Evolutionary conservation across 2,797 vertebrate species (phyloP), one percentile per base, ranked within the genome.

Genomic region (Sebastes minor): DNA sequence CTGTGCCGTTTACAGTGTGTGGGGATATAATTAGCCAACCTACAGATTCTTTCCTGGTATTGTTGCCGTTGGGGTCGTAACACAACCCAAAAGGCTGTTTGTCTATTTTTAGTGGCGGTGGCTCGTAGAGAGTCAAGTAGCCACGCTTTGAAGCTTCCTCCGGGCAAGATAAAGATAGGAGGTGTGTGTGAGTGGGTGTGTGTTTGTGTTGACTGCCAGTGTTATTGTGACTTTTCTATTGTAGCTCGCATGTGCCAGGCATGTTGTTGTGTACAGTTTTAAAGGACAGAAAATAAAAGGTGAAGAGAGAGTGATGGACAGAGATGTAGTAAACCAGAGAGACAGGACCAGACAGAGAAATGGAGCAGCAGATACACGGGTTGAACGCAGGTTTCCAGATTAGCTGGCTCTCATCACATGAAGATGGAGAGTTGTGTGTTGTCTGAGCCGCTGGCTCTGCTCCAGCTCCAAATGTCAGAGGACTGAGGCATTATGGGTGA

Each of bases 11-110:
- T 64, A 82, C 81, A 75, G 68, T 60, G 71, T 76, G 73, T 25
- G 27, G 66, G 76, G 80, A 80, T 94, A 94, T 89, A 90, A 91
- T 94, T 92, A 93, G 90, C 80, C 59, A 0, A 46, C 12, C 1
- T 57, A 76, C 77, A 77, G 83, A 91, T 94, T 93, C 77, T 92
- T 94, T 94, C 94, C 93, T 92, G 92, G 89, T 86, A 92, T 95
- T 95, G 94, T 95, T 95, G 81, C 79, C n/a, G 14, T 82, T 30
- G 62, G 74, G 56, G 77, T 91, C 85, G 89, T 90, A 94, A 95
- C 83, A 70, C 78, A 89, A 91, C 84, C 92, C 88, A 71, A 81
- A 90, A 84, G 79, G 75, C 76, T 30, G 70, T 77, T 72, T 32
- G 73, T 75, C 89, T 95, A 93, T 94, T 93, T 92, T 92, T 92